Conservation (phyloP, 1,140 invertebrate species). For the Ectropis grisescens region DNA sequence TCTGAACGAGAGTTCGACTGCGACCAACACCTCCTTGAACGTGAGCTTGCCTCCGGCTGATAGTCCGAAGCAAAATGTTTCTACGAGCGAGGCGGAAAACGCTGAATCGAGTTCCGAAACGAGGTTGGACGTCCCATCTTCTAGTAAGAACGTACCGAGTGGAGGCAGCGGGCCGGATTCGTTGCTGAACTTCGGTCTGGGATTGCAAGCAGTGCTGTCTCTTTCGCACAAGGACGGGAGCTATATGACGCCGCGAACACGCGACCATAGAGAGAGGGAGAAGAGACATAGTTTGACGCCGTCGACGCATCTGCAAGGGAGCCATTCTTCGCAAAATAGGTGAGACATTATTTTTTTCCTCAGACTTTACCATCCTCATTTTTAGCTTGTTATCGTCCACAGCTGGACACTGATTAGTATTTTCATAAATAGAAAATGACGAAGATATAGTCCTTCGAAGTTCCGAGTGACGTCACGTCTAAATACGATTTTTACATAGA, state of each 20-base stretch:
- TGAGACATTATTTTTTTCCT: conserved; percentile 16
- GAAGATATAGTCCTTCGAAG: no score
- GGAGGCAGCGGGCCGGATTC: conserved; percentile 52
- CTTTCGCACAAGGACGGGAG: conserved; percentile 46
- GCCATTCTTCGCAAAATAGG: conserved; percentile 67
- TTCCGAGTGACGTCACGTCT: no score
- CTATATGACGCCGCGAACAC: conserved; percentile 50
- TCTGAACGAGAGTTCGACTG: conserved; percentile 54
- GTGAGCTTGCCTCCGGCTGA: conserved; percentile 49
- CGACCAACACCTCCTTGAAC: conserved; percentile 56
- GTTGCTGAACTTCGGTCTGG: conserved; percentile 44
- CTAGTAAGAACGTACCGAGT: no score
- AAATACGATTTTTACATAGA: no score
- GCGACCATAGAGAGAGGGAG: conserved; percentile 73
- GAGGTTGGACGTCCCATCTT: conserved; percentile 35
- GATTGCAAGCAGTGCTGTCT: conserved; percentile 48
- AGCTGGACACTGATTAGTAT: no score
- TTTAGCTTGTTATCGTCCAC: no score
- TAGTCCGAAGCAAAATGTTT: conserved; percentile 43
- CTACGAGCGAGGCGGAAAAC: no score
- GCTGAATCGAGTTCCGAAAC: no score
- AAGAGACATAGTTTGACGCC: conserved; percentile 80
- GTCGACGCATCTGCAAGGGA: conserved; percentile 62
- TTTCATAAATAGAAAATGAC: no score
- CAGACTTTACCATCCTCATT: no score